A percentile compares a stretch with the other conserved stretches of the same genome.
phyloP scores from a whole-genome alignment of 2,888 invertebrate species.

The Dryobotodes eremita region DNA sequence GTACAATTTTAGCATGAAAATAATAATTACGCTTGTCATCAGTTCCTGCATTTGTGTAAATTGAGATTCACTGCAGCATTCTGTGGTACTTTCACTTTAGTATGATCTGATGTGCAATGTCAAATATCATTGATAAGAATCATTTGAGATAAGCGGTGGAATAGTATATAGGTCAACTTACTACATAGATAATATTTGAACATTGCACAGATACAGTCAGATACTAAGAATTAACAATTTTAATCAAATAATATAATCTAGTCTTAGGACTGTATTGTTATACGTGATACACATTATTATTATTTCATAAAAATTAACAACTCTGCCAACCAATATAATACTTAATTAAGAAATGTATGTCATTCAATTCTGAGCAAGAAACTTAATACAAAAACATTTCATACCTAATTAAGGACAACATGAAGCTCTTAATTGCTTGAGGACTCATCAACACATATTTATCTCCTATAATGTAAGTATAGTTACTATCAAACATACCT shows the following conservation, averaged over 20 bases:
- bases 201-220: conserved; percentile 22
- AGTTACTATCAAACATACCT: conserved; percentile 80
- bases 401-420: conserved; percentile 51
- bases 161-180: conserved; percentile 45
- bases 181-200: conserved; percentile 20
- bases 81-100: conserved; percentile 60
- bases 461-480: background rate
- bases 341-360: conserved; percentile 28
- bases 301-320: conserved; percentile 16
- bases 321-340: background rate
- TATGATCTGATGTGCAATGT: conserved; percentile 42
- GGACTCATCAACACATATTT: conserved; percentile 32
- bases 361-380: conserved; percentile 29
- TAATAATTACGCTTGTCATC: conserved; percentile 38
- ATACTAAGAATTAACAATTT: conserved; percentile 16
- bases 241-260: conserved; percentile 8
- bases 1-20: conserved; percentile 50
- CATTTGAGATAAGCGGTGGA: conserved; percentile 51
- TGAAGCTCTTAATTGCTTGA: conserved; percentile 56
- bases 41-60: conserved; percentile 45
- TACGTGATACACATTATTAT: conserved; percentile 1
- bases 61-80: conserved; percentile 28
- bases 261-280: conserved; percentile 18
- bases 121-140: conserved; percentile 56
- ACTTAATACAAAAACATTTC: conserved; percentile 38